These are phyloP conservation scores for Ptiloglossa arizonensis DNA, from an alignment of 1,140 invertebrate genomes.

Conservation along the genomic window DNA sequence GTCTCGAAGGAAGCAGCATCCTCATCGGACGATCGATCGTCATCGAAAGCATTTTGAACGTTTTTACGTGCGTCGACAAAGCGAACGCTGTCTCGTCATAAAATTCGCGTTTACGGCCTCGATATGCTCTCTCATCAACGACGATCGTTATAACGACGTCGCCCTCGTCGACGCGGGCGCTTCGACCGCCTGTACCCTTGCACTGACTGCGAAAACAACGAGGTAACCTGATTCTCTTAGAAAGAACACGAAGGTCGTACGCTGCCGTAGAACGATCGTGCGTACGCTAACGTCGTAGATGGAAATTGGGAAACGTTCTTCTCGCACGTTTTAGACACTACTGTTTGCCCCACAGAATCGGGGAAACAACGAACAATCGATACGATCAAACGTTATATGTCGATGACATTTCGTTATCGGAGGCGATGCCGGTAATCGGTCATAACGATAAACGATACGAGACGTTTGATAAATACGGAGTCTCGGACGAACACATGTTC, in stretches of 20 bases:
- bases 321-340: background rate
- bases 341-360: background rate
- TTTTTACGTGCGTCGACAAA: background rate
- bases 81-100: background rate
- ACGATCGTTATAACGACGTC: conserved; percentile 57
- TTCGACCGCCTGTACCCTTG: conserved; percentile 41
- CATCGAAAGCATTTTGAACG: conserved; percentile 13
- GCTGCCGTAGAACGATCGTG: background rate
- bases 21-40: conserved; percentile 28
- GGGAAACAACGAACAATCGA: conserved; percentile 3
- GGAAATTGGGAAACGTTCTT: conserved; percentile 28
- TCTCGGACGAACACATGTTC: background rate
- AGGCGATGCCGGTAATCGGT: conserved; percentile 13
- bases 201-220: conserved; percentile 43
- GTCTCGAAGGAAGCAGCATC: conserved; percentile 3
- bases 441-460: background rate
- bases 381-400: conserved; percentile 23
- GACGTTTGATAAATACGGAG: conserved; percentile 16
- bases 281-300: background rate
- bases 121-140: conserved; percentile 35
- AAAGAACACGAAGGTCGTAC: conserved; percentile 13
- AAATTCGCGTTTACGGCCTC: conserved; percentile 38
- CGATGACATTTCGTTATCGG: conserved; percentile 12
- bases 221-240: conserved; percentile 43
- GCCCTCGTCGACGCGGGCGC: conserved; percentile 51